Conservation (phyloP, 1,140 invertebrate species). For the Drosophila oshimai region DNA sequence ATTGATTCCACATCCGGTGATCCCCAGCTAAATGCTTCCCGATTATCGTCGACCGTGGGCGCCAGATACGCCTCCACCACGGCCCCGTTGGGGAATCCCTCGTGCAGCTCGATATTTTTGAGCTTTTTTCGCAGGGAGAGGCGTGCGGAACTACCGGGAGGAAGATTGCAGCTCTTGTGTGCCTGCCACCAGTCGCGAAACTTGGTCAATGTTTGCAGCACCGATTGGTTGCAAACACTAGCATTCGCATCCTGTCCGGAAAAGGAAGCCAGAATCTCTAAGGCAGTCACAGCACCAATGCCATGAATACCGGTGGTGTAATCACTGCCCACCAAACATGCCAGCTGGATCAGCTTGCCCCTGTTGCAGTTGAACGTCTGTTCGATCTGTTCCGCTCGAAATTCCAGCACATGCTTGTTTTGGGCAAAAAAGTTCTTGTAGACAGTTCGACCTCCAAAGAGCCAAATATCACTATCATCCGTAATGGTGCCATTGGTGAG, state of each 20-base stretch:
- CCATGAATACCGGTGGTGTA: constrained; percentile 95
- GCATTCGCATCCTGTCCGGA: constrained; percentile 71
- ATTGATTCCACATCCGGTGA: constrained; percentile 91
- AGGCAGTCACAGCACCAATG: constrained; percentile 96
- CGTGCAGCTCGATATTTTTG: constrained; percentile 88
- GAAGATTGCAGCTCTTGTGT: constrained; percentile 78
- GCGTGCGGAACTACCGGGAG: constrained; percentile 84
- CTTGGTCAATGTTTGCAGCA: constrained; percentile 85
- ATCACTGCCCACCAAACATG: constrained; percentile 98
- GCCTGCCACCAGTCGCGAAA: constrained; percentile 90
- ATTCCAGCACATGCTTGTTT: constrained; percentile 93
- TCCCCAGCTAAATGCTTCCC: constrained; percentile 94
- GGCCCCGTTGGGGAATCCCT: constrained; percentile 86
- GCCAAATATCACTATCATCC: constrained; percentile 99
- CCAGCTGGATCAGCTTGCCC: constrained; percentile 92
- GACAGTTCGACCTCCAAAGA: constrained; percentile 96
- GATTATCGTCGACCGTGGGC: constrained; percentile 93
- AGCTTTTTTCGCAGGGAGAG: constrained; percentile 89
- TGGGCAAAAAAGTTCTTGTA: constrained; percentile 99
- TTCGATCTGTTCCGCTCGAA: constrained; percentile 89
- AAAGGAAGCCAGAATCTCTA: constrained; percentile 97
- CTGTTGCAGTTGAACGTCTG: constrained; percentile 89
- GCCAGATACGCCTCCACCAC: constrained; percentile 93
- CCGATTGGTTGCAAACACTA: constrained; percentile 34
- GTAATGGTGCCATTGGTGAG: constrained; percentile 95